These are phyloP conservation scores for Osmerus eperlanus DNA, from an alignment of 2,113 vertebrate genomes.

Conservation along the genomic window DNA sequence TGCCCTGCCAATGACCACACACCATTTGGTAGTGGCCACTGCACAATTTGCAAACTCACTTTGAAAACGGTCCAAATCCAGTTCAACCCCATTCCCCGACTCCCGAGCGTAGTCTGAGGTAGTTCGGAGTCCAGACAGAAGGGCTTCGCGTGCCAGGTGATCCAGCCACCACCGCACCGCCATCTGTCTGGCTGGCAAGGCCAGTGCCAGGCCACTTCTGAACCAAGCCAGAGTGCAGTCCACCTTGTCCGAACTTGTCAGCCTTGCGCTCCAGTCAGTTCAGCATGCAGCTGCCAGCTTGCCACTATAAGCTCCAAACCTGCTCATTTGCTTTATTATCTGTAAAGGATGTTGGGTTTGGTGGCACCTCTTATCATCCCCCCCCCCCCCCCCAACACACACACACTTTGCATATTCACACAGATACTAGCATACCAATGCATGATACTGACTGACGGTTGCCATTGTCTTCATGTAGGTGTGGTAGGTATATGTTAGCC, in stretches of 20 bases:
- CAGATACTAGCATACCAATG: no score
- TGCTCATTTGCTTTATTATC: background rate
- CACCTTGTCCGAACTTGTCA: background rate
- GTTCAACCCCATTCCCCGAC: no score
- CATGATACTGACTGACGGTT: no score
- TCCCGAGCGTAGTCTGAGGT: no score
- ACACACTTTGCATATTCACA: background rate
- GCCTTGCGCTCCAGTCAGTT: background rate
- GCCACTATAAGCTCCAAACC: background rate
- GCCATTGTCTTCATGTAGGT: no score
- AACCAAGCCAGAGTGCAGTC: background rate
- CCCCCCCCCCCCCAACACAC: background rate
- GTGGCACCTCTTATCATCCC: background rate
- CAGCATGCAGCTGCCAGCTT: background rate
- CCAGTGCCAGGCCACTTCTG: background rate
- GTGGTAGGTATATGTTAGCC: no score
- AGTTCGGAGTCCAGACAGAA: no score
- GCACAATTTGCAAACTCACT: no score
- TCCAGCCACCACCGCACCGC: background rate
- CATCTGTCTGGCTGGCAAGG: constrained; percentile 4
- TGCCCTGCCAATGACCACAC: background rate
- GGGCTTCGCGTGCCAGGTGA: background rate
- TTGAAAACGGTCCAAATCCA: no score
- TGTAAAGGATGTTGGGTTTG: background rate
- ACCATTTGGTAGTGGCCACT: no score